Base-by-base conservation (phyloP, 2,888 invertebrate genomes). In the Bellardia bayeri region DNA sequence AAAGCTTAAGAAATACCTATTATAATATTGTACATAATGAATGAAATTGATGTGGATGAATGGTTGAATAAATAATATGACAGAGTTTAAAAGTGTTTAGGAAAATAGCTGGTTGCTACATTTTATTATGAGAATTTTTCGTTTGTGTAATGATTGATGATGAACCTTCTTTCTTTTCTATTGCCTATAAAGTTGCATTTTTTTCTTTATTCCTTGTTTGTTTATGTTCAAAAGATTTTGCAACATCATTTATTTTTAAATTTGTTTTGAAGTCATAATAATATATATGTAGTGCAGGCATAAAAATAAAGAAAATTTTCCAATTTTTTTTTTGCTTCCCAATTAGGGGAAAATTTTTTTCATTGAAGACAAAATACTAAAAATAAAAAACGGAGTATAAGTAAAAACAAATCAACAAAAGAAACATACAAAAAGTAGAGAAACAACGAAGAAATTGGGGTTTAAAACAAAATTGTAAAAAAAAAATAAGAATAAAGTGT, bases 391-490 rank as follows among this genome's bases (percentile, higher is more conserved):
- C 37, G 61, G 66, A 69, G 78, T 45, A 79, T 4, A 64, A 37
- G 49, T 14, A 37, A 64, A 16, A 75, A 23, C 23, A 23, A 69
- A 49, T 56, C 78, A 78, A 58, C 23, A 42, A 76, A 30, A 51
- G 13, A 16, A 23, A 23, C 23, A 23, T 23, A 23, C 23, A 23
- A 69, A 69, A 49, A 71, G 11, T 69, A 58, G 61, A 1, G 63
- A 85, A 86, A 74, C 56, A 72, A 37, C 37, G 33, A 72, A 79
- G 58, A 82, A 83, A 81, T 54, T 75, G n/a, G 13, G 8, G 30
- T 40, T 42, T n/a, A 81, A 82, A 75, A 82, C 85, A 79, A 68
- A 83, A 83, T 66, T 72, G 80, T 58, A 61, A 78, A 86, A 84
- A 74, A 83, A 72, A 58, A 72, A 68, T 56, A 42, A 72, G 71